Evolutionary conservation across 2,888 invertebrate genomes (phyloP), one percentile per base, ranked within the genome.

Genomic region (Drosophila siamana): DNA sequence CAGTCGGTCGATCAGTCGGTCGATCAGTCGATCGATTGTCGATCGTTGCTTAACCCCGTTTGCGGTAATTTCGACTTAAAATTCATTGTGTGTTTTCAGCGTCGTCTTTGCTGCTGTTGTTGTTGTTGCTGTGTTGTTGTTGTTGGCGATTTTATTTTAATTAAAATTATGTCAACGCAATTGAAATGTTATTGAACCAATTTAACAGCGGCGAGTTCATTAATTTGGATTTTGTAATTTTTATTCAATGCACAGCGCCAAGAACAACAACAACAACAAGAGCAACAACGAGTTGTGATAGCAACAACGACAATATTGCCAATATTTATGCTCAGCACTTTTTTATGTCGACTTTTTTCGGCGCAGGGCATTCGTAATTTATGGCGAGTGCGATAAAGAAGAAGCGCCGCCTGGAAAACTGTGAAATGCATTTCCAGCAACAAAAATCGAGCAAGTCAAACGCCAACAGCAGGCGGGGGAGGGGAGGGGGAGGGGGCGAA

Each of bases 201-300:
- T 76, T 79, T 65, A 72, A 71, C 50, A 65, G 61, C 72, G 57
- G 64, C 63, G 70, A 80, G 80, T 86, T 83, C 88, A 83, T 83
- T 83, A 88, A 83, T 86, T 81, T 76, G 80, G 73, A 86, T 88
- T 88, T 88, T 83, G 88, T 88, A 83, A 88, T 82, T 76, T 83
- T 76, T 71, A 82, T 74, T 66, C 76, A 74, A 65, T 68, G 40
- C 64, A 55, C 79, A 54, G 13, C 60, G 48, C 19, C 67, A 66
- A 13, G 61, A 47, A 7, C 55, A 61, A 9, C 63, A 50, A 9
- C 43, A 64, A n/a, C 61, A 64, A 6, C 48, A 50, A 4, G n/a
- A n/a, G n/a, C 54, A 48, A 36, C 60, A 52, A 44, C 61, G 15
- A 44, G 30, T 40, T 48, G 30, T 67, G 56, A 65, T 41, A 57